phyloP scores from a whole-genome alignment of 2,797 vertebrate species.

The Parotocinclus haroldoi region DNA sequence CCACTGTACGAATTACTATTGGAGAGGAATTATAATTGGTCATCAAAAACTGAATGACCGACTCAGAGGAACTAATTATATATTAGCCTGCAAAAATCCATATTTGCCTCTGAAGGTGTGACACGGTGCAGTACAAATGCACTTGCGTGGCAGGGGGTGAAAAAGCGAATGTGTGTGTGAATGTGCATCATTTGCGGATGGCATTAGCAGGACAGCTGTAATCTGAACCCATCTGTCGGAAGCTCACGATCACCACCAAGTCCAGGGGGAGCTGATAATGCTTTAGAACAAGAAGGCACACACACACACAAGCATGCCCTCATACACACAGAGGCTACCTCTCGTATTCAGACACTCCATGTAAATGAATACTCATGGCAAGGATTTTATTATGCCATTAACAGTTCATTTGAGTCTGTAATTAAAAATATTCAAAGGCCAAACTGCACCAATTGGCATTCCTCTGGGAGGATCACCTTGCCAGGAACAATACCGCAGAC shows the following conservation, averaged over 20 bases:
- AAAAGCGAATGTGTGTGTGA: slow-evolving; percentile 27
- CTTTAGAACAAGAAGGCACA: slow-evolving; percentile 17
- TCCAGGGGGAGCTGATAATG: slow-evolving; percentile 15
- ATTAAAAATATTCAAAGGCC: slow-evolving; percentile 67
- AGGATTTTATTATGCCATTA: slow-evolving; percentile 54
- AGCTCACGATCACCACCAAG: slow-evolving; percentile 27
- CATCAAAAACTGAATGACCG: slow-evolving; percentile 21
- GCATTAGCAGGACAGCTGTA: slow-evolving; percentile 56
- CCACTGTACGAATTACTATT: background rate
- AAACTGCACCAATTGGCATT: slow-evolving; percentile 60
- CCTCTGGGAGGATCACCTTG: slow-evolving; percentile 59
- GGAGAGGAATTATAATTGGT: slow-evolving; percentile 15
- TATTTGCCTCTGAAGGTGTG: slow-evolving; percentile 16
- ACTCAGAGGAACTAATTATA: slow-evolving; percentile 21
- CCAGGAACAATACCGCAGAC: slow-evolving; percentile 58
- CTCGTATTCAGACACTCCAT: slow-evolving; percentile 19
- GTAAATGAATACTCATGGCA: slow-evolving; percentile 39
- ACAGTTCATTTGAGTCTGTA: slow-evolving; percentile 72
- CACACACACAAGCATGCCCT: background rate
- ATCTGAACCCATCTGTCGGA: slow-evolving; percentile 38
- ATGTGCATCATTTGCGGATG: slow-evolving; percentile 39
- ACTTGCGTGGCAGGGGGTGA: slow-evolving; percentile 4
- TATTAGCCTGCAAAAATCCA: slow-evolving; percentile 23
- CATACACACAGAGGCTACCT: slow-evolving; percentile 32
- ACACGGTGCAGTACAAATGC: slow-evolving; percentile 14